A percentile compares a stretch with the other conserved stretches of the same genome.
phyloP scores from a whole-genome alignment of 2,888 invertebrate genomes.

The Monochamus alternatus region DNA sequence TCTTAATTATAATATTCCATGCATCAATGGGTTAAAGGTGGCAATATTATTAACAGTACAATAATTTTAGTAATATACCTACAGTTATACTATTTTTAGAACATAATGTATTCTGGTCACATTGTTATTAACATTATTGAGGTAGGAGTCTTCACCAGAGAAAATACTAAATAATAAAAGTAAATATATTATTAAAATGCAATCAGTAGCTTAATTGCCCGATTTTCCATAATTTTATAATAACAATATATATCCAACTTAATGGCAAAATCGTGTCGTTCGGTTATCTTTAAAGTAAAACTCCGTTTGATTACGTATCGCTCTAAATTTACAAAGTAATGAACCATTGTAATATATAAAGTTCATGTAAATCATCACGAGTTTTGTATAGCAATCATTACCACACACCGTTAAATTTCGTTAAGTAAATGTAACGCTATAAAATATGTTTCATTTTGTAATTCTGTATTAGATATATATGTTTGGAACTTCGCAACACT shows the following conservation, averaged over 20 bases:
- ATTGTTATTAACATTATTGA: no score
- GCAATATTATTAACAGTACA: no score
- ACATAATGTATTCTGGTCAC: no score
- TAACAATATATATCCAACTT: slow-evolving; percentile 15
- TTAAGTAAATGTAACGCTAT: slow-evolving; percentile 1
- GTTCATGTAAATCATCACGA: slow-evolving; percentile 22
- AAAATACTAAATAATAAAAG: not conserved
- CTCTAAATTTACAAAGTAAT: slow-evolving; percentile 19
- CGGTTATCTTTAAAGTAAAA: slow-evolving; percentile 5
- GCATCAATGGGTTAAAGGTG: no score
- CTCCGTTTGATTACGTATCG: slow-evolving; percentile 17
- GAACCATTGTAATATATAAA: not conserved
- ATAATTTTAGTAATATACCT: no score
- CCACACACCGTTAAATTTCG: slow-evolving; percentile 10
- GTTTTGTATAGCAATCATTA: not conserved
- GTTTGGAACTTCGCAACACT: not conserved
- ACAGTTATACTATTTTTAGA: no score
- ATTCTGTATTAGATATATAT: not conserved
- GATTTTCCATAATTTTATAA: slow-evolving; percentile 1
- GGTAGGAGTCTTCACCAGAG: not conserved
- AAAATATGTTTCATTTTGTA: not conserved
- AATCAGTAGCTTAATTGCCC: not conserved
- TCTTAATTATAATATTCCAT: no score
- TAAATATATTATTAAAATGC: not conserved
- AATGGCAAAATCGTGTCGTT: slow-evolving; percentile 23